Conservation (phyloP, 1,140 invertebrate species). For the Dysdera silvatica region DNA sequence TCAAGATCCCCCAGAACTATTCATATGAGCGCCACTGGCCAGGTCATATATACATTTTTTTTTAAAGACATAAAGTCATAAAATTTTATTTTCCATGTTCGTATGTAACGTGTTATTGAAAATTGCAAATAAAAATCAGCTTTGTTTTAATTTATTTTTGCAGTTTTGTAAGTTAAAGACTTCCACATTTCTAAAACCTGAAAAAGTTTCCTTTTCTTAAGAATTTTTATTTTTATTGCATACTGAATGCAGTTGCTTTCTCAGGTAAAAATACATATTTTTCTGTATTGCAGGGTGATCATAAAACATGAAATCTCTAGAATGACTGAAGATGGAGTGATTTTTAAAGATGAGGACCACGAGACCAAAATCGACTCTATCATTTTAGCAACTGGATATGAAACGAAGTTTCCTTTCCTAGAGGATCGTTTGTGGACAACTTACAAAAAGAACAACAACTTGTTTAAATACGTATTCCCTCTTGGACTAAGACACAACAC, state of each 20-base stretch:
- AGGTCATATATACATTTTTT: too few relatives aligned
- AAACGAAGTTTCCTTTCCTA: slow-evolving; percentile 27
- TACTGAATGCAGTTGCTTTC: slow-evolving; percentile 51
- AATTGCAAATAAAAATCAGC: too few relatives aligned
- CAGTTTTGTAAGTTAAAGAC: too few relatives aligned
- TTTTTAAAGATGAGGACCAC: slow-evolving; percentile 34
- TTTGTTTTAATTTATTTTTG: too few relatives aligned
- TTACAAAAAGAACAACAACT: neutral
- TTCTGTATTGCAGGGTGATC: slow-evolving; percentile 41
- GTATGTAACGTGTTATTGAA: too few relatives aligned
- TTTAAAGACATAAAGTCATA: too few relatives aligned
- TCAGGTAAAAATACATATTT: slow-evolving; percentile 45
- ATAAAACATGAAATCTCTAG: slow-evolving; percentile 40
- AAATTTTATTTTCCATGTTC: too few relatives aligned
- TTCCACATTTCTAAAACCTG: too few relatives aligned
- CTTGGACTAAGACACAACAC: slow-evolving; percentile 28
- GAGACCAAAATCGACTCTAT: slow-evolving; percentile 26
- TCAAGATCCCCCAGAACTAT: too few relatives aligned
- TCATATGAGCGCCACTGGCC: too few relatives aligned
- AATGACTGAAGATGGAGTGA: slow-evolving; percentile 36
- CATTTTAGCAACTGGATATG: slow-evolving; percentile 32
- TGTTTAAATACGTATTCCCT: slow-evolving; percentile 26
- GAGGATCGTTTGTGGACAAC: slow-evolving; percentile 7
- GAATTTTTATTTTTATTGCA: too few relatives aligned
- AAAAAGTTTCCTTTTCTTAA: too few relatives aligned